Percentiles rank a stretch among this genome's conserved stretches.
Evolutionary conservation across 2,888 invertebrate genomes (phyloP).

Genomic region (Prostheceraeus crozeri): DNA sequence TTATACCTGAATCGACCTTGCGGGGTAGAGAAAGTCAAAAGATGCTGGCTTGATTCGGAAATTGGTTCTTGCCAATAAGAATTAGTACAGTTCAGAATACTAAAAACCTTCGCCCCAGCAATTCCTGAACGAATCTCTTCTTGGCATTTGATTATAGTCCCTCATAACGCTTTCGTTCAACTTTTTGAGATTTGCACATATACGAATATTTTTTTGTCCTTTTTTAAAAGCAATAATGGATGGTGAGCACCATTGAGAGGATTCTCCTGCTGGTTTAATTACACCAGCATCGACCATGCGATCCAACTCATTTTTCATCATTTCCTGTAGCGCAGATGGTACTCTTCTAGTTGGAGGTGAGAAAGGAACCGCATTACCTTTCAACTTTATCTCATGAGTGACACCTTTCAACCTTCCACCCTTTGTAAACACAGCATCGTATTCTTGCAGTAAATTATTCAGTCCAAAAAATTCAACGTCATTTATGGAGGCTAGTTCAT

Average conservation of each 20-base stretch:
- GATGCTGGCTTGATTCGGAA: slow-evolving; percentile 26
- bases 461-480: no score
- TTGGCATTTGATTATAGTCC: slow-evolving; percentile 25
- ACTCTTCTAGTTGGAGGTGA: not conserved
- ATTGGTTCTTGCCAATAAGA: slow-evolving; percentile 28
- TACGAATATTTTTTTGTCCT: slow-evolving; percentile 5
- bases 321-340: slow-evolving; percentile 2
- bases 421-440: no score
- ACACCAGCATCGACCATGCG: slow-evolving; percentile 30
- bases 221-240: slow-evolving; percentile 16
- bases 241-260: slow-evolving; percentile 32
- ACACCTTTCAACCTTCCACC: no score
- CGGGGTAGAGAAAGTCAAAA: slow-evolving; percentile 22
- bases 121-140: slow-evolving; percentile 4
- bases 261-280: slow-evolving; percentile 32
- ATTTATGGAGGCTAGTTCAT: slow-evolving; percentile 16
- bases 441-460: no score
- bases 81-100: slow-evolving; percentile 21
- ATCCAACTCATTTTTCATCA: slow-evolving; percentile 26
- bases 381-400: no score
- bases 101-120: slow-evolving; percentile 13
- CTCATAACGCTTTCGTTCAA: slow-evolving; percentile 26
- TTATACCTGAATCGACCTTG: slow-evolving; percentile 23
- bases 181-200: slow-evolving; percentile 18
- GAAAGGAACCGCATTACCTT: not conserved